These are phyloP conservation scores for Mactra quadrangularis DNA, from an alignment of 1,140 invertebrate species.

Conservation along the genomic window DNA sequence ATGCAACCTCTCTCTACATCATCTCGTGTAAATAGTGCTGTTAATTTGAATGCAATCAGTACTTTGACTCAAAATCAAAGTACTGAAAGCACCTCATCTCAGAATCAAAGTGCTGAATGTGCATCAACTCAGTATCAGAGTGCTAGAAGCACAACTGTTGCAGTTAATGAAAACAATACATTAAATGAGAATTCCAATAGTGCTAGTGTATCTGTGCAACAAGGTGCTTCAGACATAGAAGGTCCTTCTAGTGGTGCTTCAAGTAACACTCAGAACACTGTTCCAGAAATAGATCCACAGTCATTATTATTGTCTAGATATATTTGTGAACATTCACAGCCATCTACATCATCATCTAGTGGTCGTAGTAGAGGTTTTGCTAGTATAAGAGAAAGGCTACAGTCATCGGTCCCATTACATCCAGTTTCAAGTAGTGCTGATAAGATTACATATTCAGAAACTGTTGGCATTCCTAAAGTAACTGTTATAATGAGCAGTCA, in stretches of 20 bases:
- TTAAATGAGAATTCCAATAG: no score
- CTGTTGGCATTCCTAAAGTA: constrained; percentile 45
- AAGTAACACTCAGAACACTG: background rate
- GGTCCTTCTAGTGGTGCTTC: background rate
- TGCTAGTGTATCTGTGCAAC: no score
- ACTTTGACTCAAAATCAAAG: no score
- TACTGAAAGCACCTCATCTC: no score
- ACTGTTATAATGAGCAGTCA: constrained; percentile 48
- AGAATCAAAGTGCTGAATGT: no score
- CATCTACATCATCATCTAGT: background rate
- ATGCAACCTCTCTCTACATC: no score
- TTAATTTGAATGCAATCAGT: no score
- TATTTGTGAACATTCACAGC: background rate
- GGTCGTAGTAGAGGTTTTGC: background rate
- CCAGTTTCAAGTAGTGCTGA: background rate
- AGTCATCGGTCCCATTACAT: constrained; percentile 13
- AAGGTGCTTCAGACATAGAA: background rate
- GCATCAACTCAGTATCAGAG: no score
- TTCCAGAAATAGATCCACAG: background rate
- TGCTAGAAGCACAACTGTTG: no score
- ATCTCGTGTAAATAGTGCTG: no score
- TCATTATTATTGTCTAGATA: background rate
- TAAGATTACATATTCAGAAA: background rate
- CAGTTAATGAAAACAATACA: no score
- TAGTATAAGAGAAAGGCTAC: constrained; percentile 34